Conservation (phyloP, 2,888 invertebrate species). For the Erebia aethiops region DNA sequence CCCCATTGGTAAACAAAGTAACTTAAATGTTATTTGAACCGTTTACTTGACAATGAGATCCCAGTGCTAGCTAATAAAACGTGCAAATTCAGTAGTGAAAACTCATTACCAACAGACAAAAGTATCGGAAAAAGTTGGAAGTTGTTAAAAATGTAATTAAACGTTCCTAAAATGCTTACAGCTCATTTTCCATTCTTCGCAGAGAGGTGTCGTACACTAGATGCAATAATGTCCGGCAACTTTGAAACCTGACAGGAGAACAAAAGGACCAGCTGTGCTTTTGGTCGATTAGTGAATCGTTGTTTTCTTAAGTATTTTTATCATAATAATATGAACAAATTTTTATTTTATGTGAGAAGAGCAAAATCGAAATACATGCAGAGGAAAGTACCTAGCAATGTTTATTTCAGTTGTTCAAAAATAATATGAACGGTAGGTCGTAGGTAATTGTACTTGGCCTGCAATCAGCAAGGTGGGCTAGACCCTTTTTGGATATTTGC, state of each 20-base stretch:
- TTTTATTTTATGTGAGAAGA: neutral
- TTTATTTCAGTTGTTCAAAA: no score
- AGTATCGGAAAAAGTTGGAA: constrained; percentile 4
- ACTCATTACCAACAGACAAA: constrained; percentile 6
- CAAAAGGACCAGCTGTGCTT: neutral
- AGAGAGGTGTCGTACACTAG: neutral
- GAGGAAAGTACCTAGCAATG: no score
- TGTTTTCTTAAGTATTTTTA: neutral
- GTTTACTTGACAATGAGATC: neutral
- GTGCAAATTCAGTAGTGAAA: constrained; percentile 12
- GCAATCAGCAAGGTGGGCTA: no score
- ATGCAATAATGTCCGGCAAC: neutral
- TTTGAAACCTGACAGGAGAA: neutral
- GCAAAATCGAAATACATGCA: neutral
- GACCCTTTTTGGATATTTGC: no score
- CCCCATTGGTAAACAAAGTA: constrained; percentile 11
- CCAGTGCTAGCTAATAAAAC: neutral
- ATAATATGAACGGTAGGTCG: no score
- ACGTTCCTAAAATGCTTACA: constrained; percentile 23
- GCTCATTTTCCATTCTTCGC: constrained; percentile 28
- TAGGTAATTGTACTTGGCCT: no score
- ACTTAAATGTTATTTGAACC: neutral
- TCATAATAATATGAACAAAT: neutral
- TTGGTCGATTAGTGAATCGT: neutral
- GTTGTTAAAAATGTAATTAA: constrained; percentile 21